Conservation (phyloP, 2,888 invertebrate genomes). For the Catotricha subobsoleta region DNA sequence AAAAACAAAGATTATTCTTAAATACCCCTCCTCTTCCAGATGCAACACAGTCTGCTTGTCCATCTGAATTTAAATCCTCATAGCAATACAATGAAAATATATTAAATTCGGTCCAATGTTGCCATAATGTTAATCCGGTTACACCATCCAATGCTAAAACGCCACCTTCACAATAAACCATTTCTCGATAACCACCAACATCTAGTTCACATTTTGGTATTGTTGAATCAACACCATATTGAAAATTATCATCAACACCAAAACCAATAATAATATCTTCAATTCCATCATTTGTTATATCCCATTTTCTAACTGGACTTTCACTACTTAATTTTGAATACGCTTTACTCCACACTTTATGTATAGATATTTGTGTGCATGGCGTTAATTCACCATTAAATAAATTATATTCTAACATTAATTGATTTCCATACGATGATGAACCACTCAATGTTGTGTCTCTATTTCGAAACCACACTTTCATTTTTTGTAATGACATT, state of each 20-base stretch:
- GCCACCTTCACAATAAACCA: constrained; percentile 50
- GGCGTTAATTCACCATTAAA: constrained; percentile 25
- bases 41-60: constrained; percentile 49
- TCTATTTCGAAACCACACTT: constrained; percentile 34
- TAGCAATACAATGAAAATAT: constrained; percentile 56
- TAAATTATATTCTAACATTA: constrained; percentile 14
- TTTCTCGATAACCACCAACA: constrained; percentile 21
- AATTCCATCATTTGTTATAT: constrained; percentile 51
- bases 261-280: constrained; percentile 60
- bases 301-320: constrained; percentile 49
- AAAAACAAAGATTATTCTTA: too few species aligned
- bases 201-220: constrained; percentile 39
- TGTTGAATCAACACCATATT: constrained; percentile 27
- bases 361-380: constrained; percentile 27
- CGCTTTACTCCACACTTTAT: constrained; percentile 43
- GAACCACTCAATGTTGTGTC: neutral
- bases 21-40: constrained; percentile 54
- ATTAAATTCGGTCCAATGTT: constrained; percentile 50
- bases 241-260: constrained; percentile 40
- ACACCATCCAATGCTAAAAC: constrained; percentile 55
- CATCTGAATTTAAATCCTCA: constrained; percentile 49
- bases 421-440: neutral
- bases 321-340: constrained; percentile 55
- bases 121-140: constrained; percentile 55
- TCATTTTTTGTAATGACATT: constrained; percentile 39